A percentile compares a stretch with the other conserved stretches of the same genome.
Evolutionary conservation across 2,113 vertebrate species (phyloP).

Genomic region (Scartelaos histophorus): DNA sequence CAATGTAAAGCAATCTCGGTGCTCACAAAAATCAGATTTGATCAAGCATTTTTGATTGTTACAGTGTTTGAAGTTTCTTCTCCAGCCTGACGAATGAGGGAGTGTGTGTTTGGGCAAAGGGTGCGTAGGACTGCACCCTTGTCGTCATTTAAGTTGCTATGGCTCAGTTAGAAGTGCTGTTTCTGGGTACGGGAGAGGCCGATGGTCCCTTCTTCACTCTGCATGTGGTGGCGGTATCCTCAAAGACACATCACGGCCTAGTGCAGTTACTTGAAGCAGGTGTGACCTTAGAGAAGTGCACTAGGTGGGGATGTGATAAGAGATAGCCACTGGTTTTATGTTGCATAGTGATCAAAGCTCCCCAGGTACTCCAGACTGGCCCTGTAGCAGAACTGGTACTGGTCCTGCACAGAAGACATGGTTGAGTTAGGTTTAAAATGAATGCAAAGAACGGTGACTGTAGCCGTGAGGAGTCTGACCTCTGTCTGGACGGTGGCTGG

Average conservation of each 20-base stretch:
- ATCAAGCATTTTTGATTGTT: constrained; percentile 66
- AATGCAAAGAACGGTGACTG: background rate
- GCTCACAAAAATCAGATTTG: constrained; percentile 57
- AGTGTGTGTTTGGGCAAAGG: constrained; percentile 75
- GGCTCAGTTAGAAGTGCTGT: constrained; percentile 96
- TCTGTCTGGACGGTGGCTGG: constrained; percentile 99
- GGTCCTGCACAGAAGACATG: constrained; percentile 81
- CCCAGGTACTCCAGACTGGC: constrained; percentile 97
- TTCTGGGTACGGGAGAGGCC: constrained; percentile 71
- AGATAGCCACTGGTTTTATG: constrained; percentile 82
- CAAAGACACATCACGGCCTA: constrained; percentile 75
- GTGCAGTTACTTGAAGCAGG: constrained; percentile 50
- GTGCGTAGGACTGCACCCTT: constrained; percentile 82
- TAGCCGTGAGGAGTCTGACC: constrained; percentile 70
- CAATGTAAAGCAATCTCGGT: constrained; percentile 60
- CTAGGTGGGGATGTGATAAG: constrained; percentile 58
- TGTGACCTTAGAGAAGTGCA: constrained; percentile 53
- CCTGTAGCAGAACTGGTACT: constrained; percentile 98
- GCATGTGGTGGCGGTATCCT: constrained; percentile 79
- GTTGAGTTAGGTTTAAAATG: background rate
- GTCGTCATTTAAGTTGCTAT: constrained; percentile 89
- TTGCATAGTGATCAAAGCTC: constrained; percentile 99
- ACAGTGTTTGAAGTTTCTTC: constrained; percentile 64
- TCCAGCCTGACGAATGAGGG: constrained; percentile 77
- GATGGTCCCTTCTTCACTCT: constrained; percentile 70